These are phyloP conservation scores for Melipona beecheii DNA, from an alignment of 2,888 invertebrate species.

Conservation along the genomic window DNA sequence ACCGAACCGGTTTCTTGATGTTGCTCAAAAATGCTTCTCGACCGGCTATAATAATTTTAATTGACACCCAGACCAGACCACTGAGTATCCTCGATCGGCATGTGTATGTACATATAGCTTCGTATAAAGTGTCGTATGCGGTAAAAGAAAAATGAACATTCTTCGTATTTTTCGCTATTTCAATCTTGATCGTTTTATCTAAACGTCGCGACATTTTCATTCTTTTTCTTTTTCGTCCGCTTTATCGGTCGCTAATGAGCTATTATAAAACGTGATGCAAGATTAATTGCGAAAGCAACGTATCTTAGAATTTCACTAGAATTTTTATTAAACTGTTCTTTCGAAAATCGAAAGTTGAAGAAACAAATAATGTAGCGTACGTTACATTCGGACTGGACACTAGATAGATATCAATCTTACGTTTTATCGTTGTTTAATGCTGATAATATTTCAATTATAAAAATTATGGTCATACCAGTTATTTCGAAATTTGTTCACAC, in stretches of 20 bases:
- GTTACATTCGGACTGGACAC: background rate
- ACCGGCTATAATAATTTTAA: constrained; percentile 79
- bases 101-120: constrained; percentile 11
- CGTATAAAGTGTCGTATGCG: constrained; percentile 14
- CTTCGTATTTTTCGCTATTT: constrained; percentile 25
- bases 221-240: background rate
- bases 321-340: background rate
- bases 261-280: background rate
- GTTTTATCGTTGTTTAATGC: background rate
- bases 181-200: constrained; percentile 17
- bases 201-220: constrained; percentile 27
- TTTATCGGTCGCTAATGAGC: background rate
- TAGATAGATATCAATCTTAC: background rate
- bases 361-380: background rate
- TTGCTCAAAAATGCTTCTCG: constrained; percentile 74
- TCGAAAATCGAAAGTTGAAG: background rate
- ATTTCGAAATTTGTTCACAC: background rate
- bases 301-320: background rate
- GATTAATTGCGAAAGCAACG: background rate
- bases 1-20: constrained; percentile 67
- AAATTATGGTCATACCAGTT: background rate
- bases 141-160: constrained; percentile 42
- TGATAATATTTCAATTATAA: background rate
- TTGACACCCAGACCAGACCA: constrained; percentile 75
- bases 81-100: constrained; percentile 66